Evolutionary conservation across 2,797 vertebrate genomes (phyloP).

Genomic region (Rhinogobio ventralis): DNA sequence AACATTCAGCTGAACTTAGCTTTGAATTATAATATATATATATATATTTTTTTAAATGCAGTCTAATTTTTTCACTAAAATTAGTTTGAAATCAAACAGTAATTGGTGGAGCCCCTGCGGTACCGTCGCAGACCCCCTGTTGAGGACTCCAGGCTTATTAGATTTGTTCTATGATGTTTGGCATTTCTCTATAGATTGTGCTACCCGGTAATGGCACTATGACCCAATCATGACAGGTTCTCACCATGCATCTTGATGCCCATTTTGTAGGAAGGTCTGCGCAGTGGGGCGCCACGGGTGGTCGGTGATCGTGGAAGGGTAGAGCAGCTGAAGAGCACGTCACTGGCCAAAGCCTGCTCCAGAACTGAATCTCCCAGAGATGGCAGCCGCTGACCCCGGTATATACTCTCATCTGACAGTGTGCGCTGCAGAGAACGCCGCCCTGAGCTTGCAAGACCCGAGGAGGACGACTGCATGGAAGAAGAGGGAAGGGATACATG

Average conservation of each 20-base stretch:
- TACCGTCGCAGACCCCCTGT: not conserved
- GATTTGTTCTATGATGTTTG: not conserved
- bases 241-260: slow-evolving; percentile 95
- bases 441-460: slow-evolving; percentile 80
- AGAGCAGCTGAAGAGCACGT: slow-evolving; percentile 96
- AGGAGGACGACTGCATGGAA: slow-evolving; percentile 71
- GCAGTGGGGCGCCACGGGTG: slow-evolving; percentile 89
- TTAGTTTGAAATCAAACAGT: not conserved
- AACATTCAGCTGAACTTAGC: not conserved
- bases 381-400: slow-evolving; percentile 91
- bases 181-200: not conserved
- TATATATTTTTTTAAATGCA: not conserved
- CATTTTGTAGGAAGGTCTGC: slow-evolving; percentile 94
- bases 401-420: slow-evolving; percentile 97
- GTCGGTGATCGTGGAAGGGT: slow-evolving; percentile 91
- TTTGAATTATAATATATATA: not conserved
- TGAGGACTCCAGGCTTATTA: slow-evolving; percentile 1
- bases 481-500: not conserved
- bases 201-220: not conserved
- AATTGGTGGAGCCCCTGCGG: not conserved
- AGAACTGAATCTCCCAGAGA: slow-evolving; percentile 77
- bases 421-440: slow-evolving; percentile 94
- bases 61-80: not conserved
- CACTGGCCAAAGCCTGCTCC: slow-evolving; percentile 86
- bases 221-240: slow-evolving; percentile 2